Conservation (phyloP, 2,888 invertebrate species). For the Gryllus longicercus region DNA sequence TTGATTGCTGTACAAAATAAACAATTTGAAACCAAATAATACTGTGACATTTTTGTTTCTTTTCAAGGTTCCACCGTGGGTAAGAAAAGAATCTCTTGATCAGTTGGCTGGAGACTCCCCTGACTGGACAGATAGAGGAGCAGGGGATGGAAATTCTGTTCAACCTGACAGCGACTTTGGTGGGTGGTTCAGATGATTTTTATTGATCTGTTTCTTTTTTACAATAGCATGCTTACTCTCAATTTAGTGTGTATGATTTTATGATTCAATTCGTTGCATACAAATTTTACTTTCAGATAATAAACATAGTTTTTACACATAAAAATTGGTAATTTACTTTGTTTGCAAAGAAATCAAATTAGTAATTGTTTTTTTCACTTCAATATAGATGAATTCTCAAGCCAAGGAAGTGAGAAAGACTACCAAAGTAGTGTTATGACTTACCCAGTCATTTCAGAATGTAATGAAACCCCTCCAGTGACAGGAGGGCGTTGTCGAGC, state of each 20-base stretch:
- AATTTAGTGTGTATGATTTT: background rate
- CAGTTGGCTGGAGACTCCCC: slow-evolving; percentile 47
- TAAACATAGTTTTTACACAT: background rate
- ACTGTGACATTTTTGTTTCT: no score
- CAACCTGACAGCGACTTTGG: slow-evolving; percentile 84
- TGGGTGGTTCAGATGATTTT: slow-evolving; percentile 43
- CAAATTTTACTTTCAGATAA: background rate
- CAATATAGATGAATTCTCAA: slow-evolving; percentile 70
- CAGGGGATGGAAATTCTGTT: slow-evolving; percentile 80
- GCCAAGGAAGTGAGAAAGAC: slow-evolving; percentile 60
- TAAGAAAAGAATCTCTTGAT: slow-evolving; percentile 61
- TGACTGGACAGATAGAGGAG: slow-evolving; percentile 71
- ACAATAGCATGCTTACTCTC: background rate
- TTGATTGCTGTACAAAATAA: no score
- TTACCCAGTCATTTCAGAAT: slow-evolving; percentile 38
- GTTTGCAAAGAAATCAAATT: background rate
- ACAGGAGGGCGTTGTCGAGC: slow-evolving; percentile 69
- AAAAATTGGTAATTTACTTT: background rate
- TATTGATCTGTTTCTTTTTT: slow-evolving; percentile 26
- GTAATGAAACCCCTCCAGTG: slow-evolving; percentile 30
- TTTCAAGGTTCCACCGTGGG: slow-evolving; percentile 68
- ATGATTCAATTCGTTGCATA: background rate
- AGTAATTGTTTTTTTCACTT: background rate
- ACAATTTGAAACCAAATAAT: no score
- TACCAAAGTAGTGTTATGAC: slow-evolving; percentile 40